Conservation (phyloP, 2,113 vertebrate species). For the Mungos mungo region DNA sequence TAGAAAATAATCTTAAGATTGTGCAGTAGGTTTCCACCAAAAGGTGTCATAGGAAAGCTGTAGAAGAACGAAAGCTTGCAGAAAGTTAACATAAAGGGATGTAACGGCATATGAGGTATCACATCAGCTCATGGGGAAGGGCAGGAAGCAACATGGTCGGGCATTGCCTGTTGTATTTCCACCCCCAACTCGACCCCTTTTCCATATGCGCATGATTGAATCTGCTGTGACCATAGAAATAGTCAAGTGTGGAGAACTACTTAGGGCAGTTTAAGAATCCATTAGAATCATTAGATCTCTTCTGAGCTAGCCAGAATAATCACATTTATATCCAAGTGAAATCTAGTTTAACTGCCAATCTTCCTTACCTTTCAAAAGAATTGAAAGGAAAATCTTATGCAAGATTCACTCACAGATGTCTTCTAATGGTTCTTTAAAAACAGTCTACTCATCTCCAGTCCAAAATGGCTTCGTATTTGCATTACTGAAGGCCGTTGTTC, state of each 20-base stretch:
- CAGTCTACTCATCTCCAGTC: conserved; percentile 16
- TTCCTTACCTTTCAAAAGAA: conserved; percentile 63
- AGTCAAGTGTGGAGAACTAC: conserved; percentile 53
- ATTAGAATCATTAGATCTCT: conserved; percentile 68
- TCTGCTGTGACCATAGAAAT: neutral
- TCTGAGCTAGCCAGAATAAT: conserved; percentile 65
- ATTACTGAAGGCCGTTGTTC: neutral
- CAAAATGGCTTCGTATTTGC: conserved; percentile 48
- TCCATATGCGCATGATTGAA: neutral
- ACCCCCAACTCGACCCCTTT: neutral
- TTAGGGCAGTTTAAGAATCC: conserved; percentile 63
- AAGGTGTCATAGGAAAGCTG: neutral
- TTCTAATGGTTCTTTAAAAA: conserved; percentile 64
- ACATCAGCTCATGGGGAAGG: neutral
- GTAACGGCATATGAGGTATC: neutral
- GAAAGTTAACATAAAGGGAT: neutral
- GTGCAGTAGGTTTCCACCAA: neutral
- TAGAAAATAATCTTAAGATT: neutral
- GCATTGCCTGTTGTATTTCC: neutral
- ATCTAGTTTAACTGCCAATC: conserved; percentile 25
- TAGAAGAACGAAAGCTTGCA: neutral
- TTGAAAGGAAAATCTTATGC: conserved; percentile 49
- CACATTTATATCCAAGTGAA: conserved; percentile 56
- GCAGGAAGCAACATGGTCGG: neutral
- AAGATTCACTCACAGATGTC: conserved; percentile 8